phyloP scores from a whole-genome alignment of 1,140 invertebrate genomes.

The Sitobion miscanthi region DNA sequence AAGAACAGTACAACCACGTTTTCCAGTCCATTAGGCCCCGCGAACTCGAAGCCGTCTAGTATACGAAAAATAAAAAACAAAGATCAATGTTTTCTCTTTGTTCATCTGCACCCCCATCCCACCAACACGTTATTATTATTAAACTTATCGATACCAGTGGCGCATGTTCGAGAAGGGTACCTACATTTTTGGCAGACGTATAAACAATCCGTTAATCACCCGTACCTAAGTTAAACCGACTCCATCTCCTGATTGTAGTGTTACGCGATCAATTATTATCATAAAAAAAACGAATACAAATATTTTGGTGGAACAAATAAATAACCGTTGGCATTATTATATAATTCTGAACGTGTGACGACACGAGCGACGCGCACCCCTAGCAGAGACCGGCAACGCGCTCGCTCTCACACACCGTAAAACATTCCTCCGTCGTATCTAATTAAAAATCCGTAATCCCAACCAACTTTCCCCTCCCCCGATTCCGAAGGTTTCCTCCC shows the following conservation, averaged over 20 bases:
- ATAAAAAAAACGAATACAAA: neutral
- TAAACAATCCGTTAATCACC: neutral
- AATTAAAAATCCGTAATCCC: constrained; percentile 43
- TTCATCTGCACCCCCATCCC: no score
- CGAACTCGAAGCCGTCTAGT: neutral
- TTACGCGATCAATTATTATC: neutral
- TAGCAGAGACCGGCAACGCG: no score
- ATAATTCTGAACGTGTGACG: neutral
- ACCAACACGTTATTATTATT: neutral
- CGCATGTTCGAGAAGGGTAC: neutral
- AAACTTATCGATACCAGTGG: neutral
- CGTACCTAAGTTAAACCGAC: neutral
- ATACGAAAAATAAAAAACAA: neutral
- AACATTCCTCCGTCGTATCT: neutral
- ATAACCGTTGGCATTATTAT: neutral
- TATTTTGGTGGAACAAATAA: neutral
- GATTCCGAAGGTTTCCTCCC: neutral
- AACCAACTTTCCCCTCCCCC: neutral
- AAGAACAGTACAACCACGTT: neutral
- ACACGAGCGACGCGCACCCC: neutral
- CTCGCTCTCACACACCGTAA: neutral
- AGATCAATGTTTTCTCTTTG: neutral
- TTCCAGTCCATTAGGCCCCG: neutral
- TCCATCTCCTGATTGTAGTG: neutral
- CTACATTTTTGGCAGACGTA: neutral